Percentiles rank a stretch among this genome's conserved stretches.
These are phyloP conservation scores for Teleopsis dalmanni DNA, from an alignment of 1,140 invertebrate species.

Conservation along the genomic window DNA sequence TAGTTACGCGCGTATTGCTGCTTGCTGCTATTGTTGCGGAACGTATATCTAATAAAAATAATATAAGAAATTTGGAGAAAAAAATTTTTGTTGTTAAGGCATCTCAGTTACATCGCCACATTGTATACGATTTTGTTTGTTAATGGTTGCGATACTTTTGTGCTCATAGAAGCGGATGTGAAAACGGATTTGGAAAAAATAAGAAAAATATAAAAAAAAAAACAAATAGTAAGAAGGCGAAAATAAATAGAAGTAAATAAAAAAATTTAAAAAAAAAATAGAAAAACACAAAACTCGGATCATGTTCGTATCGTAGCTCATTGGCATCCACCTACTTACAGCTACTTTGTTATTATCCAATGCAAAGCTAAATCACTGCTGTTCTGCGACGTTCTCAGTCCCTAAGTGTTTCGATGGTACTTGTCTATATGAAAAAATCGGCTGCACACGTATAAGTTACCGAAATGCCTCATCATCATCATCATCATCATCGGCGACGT, in stretches of 20 bases:
- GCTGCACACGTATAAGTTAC: neutral
- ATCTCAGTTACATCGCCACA: constrained; percentile 11
- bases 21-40: neutral
- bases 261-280: too few relatives aligned
- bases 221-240: too few relatives aligned
- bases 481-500: too few relatives aligned
- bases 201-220: too few relatives aligned
- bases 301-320: constrained; percentile 5
- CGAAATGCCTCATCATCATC: too few relatives aligned
- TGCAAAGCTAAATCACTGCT: constrained; percentile 7
- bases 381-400: neutral
- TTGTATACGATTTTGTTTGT: constrained; percentile 9
- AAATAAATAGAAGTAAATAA: too few relatives aligned
- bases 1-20: constrained; percentile 4
- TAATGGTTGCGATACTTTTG: constrained; percentile 5
- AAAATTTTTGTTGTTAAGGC: too few relatives aligned
- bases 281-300: too few relatives aligned
- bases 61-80: too few relatives aligned
- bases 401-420: neutral
- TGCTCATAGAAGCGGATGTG: neutral
- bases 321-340: constrained; percentile 14
- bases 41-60: too few relatives aligned
- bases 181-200: constrained; percentile 4
- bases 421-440: neutral
- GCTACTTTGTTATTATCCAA: constrained; percentile 9